Evolutionary conservation across 2,888 invertebrate species (phyloP).

Genomic region (Mactromeris polynyma): DNA sequence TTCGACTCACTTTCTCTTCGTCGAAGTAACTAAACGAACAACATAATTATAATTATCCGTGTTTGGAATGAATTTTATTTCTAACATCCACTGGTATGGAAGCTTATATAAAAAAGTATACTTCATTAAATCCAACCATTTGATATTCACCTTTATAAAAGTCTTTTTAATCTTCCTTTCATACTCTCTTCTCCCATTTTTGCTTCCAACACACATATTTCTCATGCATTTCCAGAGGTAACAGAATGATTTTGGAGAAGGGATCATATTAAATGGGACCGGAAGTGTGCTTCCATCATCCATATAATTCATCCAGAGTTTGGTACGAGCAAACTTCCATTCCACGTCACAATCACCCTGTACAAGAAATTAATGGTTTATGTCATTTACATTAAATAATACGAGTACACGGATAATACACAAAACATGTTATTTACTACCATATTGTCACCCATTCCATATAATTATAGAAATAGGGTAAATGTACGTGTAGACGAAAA

Average conservation of each 20-base stretch:
- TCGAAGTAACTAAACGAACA: neutral
- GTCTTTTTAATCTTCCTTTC: conserved; percentile 83
- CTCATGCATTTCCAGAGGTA: conserved; percentile 82
- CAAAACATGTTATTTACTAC: too few relatives aligned
- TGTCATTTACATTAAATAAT: too few relatives aligned
- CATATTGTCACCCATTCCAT: too few relatives aligned
- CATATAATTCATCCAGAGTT: conserved; percentile 92
- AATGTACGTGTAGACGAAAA: too few relatives aligned
- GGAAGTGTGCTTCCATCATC: conserved; percentile 91
- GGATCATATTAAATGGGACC: conserved; percentile 91
- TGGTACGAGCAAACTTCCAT: conserved; percentile 93
- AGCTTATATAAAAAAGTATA: neutral
- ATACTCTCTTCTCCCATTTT: conserved; percentile 75
- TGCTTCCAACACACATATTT: conserved; percentile 73
- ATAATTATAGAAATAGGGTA: too few relatives aligned
- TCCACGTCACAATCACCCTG: conserved; percentile 89
- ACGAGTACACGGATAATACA: too few relatives aligned
- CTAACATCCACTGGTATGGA: neutral
- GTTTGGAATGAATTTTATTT: too few relatives aligned
- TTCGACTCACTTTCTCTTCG: neutral
- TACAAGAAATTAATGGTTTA: neutral
- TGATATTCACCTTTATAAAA: conserved; percentile 84
- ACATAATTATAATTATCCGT: too few relatives aligned
- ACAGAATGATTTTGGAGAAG: conserved; percentile 85
- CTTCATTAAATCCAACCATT: neutral